Base-by-base conservation (phyloP, 2,888 invertebrate genomes). In the Spilarctia lutea region DNA sequence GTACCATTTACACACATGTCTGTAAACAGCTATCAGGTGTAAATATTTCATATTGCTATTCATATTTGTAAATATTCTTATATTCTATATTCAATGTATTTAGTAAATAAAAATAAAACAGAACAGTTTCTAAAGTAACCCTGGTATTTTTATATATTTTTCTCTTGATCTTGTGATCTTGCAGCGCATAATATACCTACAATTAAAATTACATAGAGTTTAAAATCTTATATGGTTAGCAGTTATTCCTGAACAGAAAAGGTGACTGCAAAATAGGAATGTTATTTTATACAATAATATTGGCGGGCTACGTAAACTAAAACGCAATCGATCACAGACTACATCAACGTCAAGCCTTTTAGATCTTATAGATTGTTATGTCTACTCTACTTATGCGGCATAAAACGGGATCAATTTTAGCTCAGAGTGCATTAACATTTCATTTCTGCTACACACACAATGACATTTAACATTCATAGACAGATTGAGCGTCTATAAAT, bases 1-100 rank as follows among this genome's bases (percentile, higher is more conserved):
- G 71, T 75, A 75, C 78, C 78, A 78, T 77, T 83, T 78, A 75
- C 76, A 78, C 76, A 75, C 73, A 78, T 70, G 72, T 75, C 75
- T 75, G 75, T 76, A 75, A 75, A 78, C 78, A 77, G 33, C 35
- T 65, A 72, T 79, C 77, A 72, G n/a, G 20, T 60, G 60, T 68
- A 45, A 69, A n/a, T 60, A 48, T 74, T 69, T 45, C 27, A 7
- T 24, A 69, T 48, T 45, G 45, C 42, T 65, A 35, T 72, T 75
- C 76, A 72, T 72, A 13, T 63, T 68, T 71, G 27, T 72, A 72
- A 76, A 75, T 8, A 24, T 24, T 52, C n/a, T 52, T 24, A n/a
- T n/a, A n/a, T n/a, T n/a, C n/a, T n/a, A n/a, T n/a, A n/a, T n/a
- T n/a, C n/a, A n/a, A n/a, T n/a, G n/a, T n/a, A n/a, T n/a, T n/a